These are phyloP conservation scores for Xerus rutilus DNA, from an alignment of 2,797 vertebrate genomes.

Conservation along the genomic window DNA sequence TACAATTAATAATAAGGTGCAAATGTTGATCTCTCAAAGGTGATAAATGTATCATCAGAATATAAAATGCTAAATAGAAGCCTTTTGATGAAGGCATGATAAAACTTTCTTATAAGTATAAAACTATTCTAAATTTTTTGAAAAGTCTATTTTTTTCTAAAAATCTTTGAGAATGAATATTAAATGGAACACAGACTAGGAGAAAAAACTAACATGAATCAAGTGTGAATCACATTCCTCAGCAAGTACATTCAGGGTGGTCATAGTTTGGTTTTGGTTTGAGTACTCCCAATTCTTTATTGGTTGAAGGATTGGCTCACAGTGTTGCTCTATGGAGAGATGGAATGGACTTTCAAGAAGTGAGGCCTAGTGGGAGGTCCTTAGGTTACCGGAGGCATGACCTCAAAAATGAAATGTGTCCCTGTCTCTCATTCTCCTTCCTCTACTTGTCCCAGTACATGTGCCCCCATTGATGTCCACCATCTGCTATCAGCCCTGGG, in stretches of 20 bases:
- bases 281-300: not conserved
- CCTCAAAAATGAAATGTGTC: not conserved
- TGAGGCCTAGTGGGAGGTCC: too few relatives aligned
- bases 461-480: rapidly evolving
- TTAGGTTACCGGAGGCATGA: not conserved
- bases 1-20: not conserved
- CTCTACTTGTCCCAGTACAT: not conserved
- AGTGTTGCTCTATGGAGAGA: not conserved
- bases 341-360: not conserved
- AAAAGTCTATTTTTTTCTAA: not conserved
- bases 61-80: not conserved
- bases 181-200: not conserved
- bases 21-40: not conserved
- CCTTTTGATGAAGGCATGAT: not conserved
- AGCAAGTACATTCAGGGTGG: not conserved
- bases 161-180: not conserved
- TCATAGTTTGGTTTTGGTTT: too few relatives aligned
- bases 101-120: not conserved
- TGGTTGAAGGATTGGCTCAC: not conserved
- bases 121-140: not conserved
- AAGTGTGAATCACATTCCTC: not conserved
- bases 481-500: not conserved
- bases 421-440: not conserved
- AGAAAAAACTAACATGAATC: not conserved
- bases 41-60: not conserved